Base-by-base conservation (phyloP, 2,888 invertebrate genomes). In the Notocelia uddmanniana region DNA sequence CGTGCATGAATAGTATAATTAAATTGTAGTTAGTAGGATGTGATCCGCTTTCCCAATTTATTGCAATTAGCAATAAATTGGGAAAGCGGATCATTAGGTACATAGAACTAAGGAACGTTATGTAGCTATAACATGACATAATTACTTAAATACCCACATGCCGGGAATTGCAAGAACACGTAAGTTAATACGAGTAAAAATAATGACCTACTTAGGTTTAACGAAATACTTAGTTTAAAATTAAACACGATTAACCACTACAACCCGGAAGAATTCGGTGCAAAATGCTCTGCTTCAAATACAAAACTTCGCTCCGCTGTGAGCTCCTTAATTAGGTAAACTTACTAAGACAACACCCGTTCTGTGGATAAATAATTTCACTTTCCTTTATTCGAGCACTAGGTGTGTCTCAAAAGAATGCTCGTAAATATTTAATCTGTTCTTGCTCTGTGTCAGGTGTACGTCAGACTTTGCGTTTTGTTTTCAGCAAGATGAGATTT, bases 401-500 rank as follows among this genome's bases (percentile, higher is more conserved):
- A 67, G 67, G 34, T 50, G 37, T 18, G 41, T 58, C 45, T 55
- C 55, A 72, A 69, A 73, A 62, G 73, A 73, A 73, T 66, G 58
- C 69, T 45, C 48, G 73, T 74, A 74, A 74, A 74, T 74, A 74
- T 74, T 74, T 74, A 73, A 74, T 74, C 52, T 67, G 50, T 73
- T 52, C 58, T 55, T 68, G 34, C 59, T 54, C 37, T 52, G 71
- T 67, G 66, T 52, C 74, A 73, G 73, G 66, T 69, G 45, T 23
- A 66, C 64, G 62, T 31, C 26, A 37, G 60, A 66, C 13, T 13
- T 21, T 34, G 54, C 59, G 63, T 64, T 41, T 50, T 19, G 37
- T 31, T 31, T 62, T 67, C 70, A 45, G 55, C 70, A 19, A 41
- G 31, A 21, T 21, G 26, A 11, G 57, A 48, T 62, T 57, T n/a